phyloP scores from a whole-genome alignment of 2,797 vertebrate genomes.

The Allobates femoralis region DNA sequence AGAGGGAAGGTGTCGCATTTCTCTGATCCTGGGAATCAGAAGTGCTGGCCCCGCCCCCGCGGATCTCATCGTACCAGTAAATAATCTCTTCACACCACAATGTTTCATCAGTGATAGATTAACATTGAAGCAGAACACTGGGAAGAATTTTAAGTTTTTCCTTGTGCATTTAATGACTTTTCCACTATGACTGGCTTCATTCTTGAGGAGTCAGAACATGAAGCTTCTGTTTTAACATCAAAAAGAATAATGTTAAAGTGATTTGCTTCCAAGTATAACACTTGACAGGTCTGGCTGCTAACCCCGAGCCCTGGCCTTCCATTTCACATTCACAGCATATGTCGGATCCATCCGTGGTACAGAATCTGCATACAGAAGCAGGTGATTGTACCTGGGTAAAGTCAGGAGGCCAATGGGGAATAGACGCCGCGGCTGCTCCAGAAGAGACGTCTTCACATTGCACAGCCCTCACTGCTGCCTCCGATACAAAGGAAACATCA shows the following conservation, averaged over 20 bases:
- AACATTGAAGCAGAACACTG: neutral
- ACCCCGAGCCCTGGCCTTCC: neutral
- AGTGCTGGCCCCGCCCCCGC: neutral
- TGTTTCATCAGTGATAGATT: neutral
- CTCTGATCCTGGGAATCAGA: too few species aligned
- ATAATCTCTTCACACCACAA: neutral
- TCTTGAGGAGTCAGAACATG: neutral
- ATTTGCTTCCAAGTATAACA: conserved; percentile 35
- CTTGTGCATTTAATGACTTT: neutral
- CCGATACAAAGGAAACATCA: conserved; percentile 29
- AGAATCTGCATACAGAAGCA: conserved; percentile 36
- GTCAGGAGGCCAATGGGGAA: neutral
- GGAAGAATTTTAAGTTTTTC: neutral
- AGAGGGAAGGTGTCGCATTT: too few species aligned
- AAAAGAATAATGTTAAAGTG: conserved; percentile 51
- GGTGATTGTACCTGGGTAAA: conserved; percentile 16
- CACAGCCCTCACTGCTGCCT: conserved; percentile 4
- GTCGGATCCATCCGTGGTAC: conserved; percentile 21
- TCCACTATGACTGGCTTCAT: neutral
- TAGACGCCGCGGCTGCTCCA: neutral
- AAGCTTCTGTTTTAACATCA: conserved; percentile 43
- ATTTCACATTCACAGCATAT: conserved; percentile 48
- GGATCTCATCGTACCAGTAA: neutral
- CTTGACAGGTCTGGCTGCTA: conserved; percentile 47
- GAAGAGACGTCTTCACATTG: neutral